Conservation (phyloP, 2,888 invertebrate species). For the Hypomecis punctinalis region DNA sequence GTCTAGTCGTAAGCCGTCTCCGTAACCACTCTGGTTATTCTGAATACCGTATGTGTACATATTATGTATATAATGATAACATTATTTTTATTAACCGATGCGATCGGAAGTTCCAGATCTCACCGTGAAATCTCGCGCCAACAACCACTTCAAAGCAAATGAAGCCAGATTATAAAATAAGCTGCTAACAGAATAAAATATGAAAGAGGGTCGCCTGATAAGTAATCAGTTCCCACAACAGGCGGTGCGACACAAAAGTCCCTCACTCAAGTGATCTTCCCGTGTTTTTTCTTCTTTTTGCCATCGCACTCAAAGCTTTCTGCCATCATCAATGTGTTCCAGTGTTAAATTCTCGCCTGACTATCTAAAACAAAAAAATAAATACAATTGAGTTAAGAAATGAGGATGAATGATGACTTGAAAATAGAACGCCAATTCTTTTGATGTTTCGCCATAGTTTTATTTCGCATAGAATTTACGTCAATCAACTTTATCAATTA, state of each 20-base stretch:
- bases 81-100: too few relatives aligned
- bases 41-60: too few relatives aligned
- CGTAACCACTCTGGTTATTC: too few relatives aligned
- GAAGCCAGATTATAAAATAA: slow-evolving; percentile 41
- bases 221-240: slow-evolving; percentile 67
- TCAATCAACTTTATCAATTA: background rate
- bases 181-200: slow-evolving; percentile 55
- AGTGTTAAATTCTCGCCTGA: slow-evolving; percentile 75
- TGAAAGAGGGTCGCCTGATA: slow-evolving; percentile 57
- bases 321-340: slow-evolving; percentile 33
- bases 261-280: slow-evolving; percentile 42
- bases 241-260: slow-evolving; percentile 54
- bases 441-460: slow-evolving; percentile 8
- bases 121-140: slow-evolving; percentile 12
- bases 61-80: too few relatives aligned
- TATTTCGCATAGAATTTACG: background rate
- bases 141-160: slow-evolving; percentile 14
- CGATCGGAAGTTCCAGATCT: background rate
- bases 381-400: slow-evolving; percentile 9
- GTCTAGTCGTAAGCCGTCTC: too few relatives aligned
- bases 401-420: slow-evolving; percentile 15
- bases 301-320: too few relatives aligned
- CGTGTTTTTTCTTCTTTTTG: slow-evolving; percentile 45
- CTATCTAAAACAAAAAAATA: slow-evolving; percentile 15
- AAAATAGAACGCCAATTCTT: slow-evolving; percentile 23